Base-by-base conservation (phyloP, 2,113 vertebrate genomes). In the Lutjanus erythropterus region DNA sequence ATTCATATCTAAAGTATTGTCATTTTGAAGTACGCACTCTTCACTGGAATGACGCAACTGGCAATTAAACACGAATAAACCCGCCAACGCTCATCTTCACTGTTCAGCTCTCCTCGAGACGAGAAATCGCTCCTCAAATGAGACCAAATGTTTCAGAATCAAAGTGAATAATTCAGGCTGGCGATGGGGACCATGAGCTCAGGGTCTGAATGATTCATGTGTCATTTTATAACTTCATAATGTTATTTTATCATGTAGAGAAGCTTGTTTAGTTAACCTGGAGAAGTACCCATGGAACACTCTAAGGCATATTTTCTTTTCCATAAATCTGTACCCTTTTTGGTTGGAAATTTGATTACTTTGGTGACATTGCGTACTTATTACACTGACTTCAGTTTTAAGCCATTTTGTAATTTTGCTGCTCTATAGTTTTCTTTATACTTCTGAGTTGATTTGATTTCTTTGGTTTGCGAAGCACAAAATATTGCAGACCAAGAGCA, bases 141-240 rank as follows among this genome's bases (percentile, higher is more conserved):
- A 88, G 82, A 89, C 89, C 85, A 80, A 93, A 91, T 80, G 75
- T 91, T 91, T 83, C 81, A 61, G 76, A 91, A 92, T 92, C 91
- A 94, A 94, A 94, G 93, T 94, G 93, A 94, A 94, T 94, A 86
- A 94, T 94, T 94, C 80, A 94, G 75, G 27, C 75, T 71, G 84
- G 61, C 49, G 37, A 86, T 83, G 78, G 69, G 83, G 85, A 90
- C 78, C 71, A 75, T 35, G 52, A 89, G 88, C 84, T 86, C 79
- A 80, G 59, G 25, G 72, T 87, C 79, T 93, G 88, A 94, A 95
- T 93, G 84, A 93, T 95, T 94, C 66, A 94, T 94, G 79, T 71
- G 78, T 91, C 85, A 90, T 86, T 92, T 92, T 90, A 86, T 86
- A 90, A 89, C 77, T 88, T 90, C 75, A 86, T 89, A 85, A 89